phyloP scores from a whole-genome alignment of 2,113 vertebrate genomes.

The Dissostichus mawsoni region DNA sequence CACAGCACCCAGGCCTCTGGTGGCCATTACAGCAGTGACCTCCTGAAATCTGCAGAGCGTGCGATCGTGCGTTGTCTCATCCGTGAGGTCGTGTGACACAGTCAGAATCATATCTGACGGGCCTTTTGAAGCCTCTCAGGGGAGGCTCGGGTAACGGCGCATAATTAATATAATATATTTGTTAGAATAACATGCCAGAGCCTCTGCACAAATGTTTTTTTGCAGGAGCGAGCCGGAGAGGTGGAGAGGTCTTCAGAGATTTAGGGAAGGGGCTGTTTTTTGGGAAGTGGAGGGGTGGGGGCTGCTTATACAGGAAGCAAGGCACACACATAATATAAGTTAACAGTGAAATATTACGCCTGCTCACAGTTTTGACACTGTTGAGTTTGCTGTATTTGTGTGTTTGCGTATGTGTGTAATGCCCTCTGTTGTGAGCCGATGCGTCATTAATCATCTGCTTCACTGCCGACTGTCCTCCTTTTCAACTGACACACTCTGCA shows the following conservation, averaged over 20 bases:
- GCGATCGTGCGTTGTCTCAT: slow-evolving; percentile 45
- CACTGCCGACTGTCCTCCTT: slow-evolving; percentile 20
- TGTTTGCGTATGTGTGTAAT: slow-evolving; percentile 7
- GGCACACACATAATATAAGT: slow-evolving; percentile 50
- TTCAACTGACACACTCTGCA: slow-evolving; percentile 10
- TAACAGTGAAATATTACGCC: slow-evolving; percentile 60
- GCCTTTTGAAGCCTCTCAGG: slow-evolving; percentile 69
- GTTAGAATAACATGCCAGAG: slow-evolving; percentile 80
- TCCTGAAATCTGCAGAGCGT: slow-evolving; percentile 51
- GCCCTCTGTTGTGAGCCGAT: slow-evolving; percentile 16
- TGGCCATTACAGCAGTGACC: slow-evolving; percentile 59
- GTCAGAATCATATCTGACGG: slow-evolving; percentile 56
- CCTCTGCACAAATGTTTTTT: slow-evolving; percentile 80
- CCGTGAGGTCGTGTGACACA: slow-evolving; percentile 38
- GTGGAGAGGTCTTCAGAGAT: slow-evolving; percentile 65
- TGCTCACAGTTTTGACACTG: slow-evolving; percentile 53
- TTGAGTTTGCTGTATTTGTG: slow-evolving; percentile 21
- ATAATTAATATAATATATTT: slow-evolving; percentile 81
- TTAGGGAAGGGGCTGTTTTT: slow-evolving; percentile 31
- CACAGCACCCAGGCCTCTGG: slow-evolving; percentile 16
- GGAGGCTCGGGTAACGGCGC: slow-evolving; percentile 70
- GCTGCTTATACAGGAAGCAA: slow-evolving; percentile 46
- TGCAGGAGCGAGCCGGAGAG: slow-evolving; percentile 54
- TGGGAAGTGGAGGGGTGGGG: slow-evolving; percentile 18
- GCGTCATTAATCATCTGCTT: slow-evolving; percentile 60